phyloP scores from a whole-genome alignment of 2,797 vertebrate species.

The Anas bahamensis region DNA sequence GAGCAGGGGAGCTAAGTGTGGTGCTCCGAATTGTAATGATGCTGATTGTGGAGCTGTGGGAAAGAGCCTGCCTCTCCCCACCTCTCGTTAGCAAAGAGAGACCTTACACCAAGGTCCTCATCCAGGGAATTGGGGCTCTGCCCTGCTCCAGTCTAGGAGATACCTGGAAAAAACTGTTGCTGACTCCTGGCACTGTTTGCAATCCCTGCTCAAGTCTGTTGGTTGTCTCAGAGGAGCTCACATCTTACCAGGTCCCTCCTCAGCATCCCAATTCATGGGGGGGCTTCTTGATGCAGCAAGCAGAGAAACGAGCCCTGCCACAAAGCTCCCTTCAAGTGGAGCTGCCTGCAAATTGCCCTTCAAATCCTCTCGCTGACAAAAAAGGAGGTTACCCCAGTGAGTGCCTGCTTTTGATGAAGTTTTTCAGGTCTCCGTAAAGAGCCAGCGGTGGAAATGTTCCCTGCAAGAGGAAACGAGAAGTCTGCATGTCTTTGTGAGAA shows the following conservation, averaged over 20 bases:
- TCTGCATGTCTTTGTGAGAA: fast-evolving
- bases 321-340: not conserved
- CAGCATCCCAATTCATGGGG: not conserved
- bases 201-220: fast-evolving
- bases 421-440: not conserved
- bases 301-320: not conserved
- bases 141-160: not conserved
- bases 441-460: fast-evolving
- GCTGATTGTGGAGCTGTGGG: fast-evolving
- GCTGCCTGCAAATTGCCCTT: not conserved
- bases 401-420: not conserved
- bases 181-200: not conserved
- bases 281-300: not conserved
- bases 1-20: not conserved
- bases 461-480: not conserved
- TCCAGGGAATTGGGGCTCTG: not conserved
- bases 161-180: not conserved
- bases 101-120: not conserved
- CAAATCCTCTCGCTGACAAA: not conserved
- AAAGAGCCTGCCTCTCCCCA: not conserved
- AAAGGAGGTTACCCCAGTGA: not conserved
- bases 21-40: not conserved
- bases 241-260: not conserved
- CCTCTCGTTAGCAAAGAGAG: not conserved
- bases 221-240: not conserved